Percentiles rank a stretch among this genome's conserved stretches.
phyloP scores from a whole-genome alignment of 2,113 vertebrate genomes.

The Chunga burmeisteri region DNA sequence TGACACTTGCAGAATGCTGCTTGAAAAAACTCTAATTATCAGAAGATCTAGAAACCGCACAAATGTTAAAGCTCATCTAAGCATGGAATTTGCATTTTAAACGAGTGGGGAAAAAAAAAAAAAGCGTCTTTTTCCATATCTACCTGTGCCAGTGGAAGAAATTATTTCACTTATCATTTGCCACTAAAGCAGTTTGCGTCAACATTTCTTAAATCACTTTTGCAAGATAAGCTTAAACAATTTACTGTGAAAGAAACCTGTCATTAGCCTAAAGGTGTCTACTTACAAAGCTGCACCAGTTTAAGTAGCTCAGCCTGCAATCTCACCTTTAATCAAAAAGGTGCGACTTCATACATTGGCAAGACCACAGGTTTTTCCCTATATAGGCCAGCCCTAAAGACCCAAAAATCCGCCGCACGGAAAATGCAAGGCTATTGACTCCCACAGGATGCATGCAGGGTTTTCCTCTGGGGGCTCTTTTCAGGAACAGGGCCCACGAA shows the following conservation, averaged over 20 bases:
- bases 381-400: neutral
- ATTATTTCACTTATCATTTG: neutral
- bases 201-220: neutral
- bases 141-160: neutral
- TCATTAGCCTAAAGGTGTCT: neutral
- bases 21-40: neutral
- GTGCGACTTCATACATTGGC: neutral
- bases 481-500: accelerated
- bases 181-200: neutral
- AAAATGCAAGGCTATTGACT: neutral
- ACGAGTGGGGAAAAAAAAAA: neutral
- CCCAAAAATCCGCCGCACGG: accelerated
- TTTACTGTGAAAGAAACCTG: neutral
- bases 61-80: neutral
- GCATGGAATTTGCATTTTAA: neutral
- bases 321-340: neutral
- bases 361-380: neutral
- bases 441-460: accelerated
- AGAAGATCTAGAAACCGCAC: neutral
- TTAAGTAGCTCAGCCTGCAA: neutral
- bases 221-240: neutral
- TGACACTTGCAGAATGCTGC: neutral
- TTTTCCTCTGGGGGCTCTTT: neutral
- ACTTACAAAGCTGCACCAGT: neutral
- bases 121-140: neutral